These are phyloP conservation scores for Acipenser transmontanus DNA, from an alignment of 2,797 vertebrate genomes.

Conservation along the genomic window DNA sequence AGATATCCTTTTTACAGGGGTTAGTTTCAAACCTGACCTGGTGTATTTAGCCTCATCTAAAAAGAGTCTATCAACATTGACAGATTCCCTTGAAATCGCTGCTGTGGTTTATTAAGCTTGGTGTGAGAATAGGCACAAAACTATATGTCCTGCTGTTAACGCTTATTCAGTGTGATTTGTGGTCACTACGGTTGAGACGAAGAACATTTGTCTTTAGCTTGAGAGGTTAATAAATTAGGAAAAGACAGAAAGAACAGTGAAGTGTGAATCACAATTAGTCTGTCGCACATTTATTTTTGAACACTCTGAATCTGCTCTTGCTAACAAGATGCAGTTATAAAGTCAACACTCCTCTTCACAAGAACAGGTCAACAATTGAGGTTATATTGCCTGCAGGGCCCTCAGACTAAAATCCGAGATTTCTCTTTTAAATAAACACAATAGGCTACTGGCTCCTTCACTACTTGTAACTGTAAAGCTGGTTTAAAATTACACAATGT, in stretches of 20 bases:
- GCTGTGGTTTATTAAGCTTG: background rate
- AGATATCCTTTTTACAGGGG: background rate
- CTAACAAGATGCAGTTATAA: too few species aligned
- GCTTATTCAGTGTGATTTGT: background rate
- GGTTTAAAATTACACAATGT: too few species aligned
- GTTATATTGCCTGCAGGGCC: too few species aligned
- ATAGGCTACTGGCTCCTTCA: too few species aligned
- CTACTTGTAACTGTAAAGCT: too few species aligned
- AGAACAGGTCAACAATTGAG: too few species aligned
- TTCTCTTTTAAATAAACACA: too few species aligned
- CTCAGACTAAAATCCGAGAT: too few species aligned
- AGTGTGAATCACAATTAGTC: background rate
- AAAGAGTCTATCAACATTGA: background rate
- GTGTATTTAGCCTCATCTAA: background rate
- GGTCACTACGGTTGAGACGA: background rate
- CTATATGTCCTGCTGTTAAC: background rate
- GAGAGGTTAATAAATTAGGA: constrained; percentile 2
- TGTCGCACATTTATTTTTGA: background rate
- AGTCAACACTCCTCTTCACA: too few species aligned
- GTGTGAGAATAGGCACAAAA: background rate
- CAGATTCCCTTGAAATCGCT: background rate
- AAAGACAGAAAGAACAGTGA: background rate
- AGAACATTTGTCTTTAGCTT: constrained; percentile 2
- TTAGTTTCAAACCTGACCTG: constrained; percentile 2
- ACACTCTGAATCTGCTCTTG: too few species aligned